Conservation (phyloP, 2,797 vertebrate genomes). For the Dendrocincla fuliginosa region DNA sequence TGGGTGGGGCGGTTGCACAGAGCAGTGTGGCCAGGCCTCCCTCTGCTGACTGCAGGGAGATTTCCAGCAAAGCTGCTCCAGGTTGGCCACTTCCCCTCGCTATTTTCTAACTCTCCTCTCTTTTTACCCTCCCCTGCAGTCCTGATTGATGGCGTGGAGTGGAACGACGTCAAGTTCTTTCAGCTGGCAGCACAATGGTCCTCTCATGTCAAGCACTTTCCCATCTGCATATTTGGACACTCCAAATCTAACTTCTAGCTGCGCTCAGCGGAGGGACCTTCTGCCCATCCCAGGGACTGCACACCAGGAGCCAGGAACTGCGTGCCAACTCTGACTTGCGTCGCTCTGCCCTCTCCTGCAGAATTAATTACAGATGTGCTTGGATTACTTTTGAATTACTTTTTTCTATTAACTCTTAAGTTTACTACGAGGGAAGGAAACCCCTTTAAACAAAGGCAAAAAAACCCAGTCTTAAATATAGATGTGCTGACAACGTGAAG, state of each 20-base stretch:
- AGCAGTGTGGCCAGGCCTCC: not conserved
- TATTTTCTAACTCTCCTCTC: not conserved
- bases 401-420: constrained; percentile 73
- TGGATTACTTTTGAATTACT: constrained; percentile 63
- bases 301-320: constrained; percentile 62
- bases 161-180: constrained; percentile 99
- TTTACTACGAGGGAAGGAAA: constrained; percentile 73
- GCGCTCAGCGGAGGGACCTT: not conserved
- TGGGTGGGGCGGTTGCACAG: not conserved
- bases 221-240: constrained; percentile 95
- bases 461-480: constrained; percentile 65
- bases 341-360: constrained; percentile 52
- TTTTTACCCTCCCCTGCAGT: constrained; percentile 77
- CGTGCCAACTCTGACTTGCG: constrained; percentile 63
- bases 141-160: constrained; percentile 94
- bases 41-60: not conserved
- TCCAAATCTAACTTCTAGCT: constrained; percentile 88
- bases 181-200: constrained; percentile 99
- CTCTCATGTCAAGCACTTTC: constrained; percentile 97
- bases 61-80: not conserved
- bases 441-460: constrained; percentile 67
- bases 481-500: constrained; percentile 49
- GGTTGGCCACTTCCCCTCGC: not conserved
- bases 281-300: constrained; percentile 9
- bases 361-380: constrained; percentile 66